phyloP scores from a whole-genome alignment of 2,797 vertebrate genomes.

The Lepilemur ruficaudatus region DNA sequence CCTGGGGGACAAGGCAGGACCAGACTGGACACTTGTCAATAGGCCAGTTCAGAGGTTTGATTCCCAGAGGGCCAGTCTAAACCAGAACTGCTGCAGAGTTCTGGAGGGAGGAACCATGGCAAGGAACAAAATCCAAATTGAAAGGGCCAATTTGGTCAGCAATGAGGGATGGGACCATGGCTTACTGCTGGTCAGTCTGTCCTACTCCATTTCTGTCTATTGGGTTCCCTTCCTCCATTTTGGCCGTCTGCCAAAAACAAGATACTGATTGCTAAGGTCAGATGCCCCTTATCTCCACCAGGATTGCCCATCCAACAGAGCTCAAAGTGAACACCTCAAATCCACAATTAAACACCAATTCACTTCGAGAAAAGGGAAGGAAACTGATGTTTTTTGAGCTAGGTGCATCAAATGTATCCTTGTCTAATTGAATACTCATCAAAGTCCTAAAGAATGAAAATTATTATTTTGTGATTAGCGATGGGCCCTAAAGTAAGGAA shows the following conservation, averaged over 20 bases:
- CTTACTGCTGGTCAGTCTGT: not conserved
- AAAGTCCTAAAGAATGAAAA: constrained; percentile 42
- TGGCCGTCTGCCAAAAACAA: not conserved
- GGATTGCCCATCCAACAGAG: not conserved
- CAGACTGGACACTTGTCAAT: not conserved
- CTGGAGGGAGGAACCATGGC: not conserved
- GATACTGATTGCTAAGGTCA: not conserved
- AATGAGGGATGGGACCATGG: not conserved
- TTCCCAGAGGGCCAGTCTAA: not conserved
- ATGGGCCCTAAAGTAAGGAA: not conserved
- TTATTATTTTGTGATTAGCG: not conserved
- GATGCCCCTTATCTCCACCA: not conserved
- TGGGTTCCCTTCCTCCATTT: not conserved
- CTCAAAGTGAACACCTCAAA: not conserved
- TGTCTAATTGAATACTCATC: not conserved
- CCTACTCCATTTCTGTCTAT: not conserved
- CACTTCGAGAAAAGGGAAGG: not conserved
- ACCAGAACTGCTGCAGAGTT: not conserved
- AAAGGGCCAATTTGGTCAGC: not conserved
- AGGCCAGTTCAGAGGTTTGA: not conserved
- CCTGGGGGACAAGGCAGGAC: not conserved
- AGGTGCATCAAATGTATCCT: not conserved
- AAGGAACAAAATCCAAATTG: not conserved
- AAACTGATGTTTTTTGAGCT: not conserved
- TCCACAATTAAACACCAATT: not conserved